phyloP scores from a whole-genome alignment of 2,888 invertebrate species.

The Xanthorhoe designata region DNA sequence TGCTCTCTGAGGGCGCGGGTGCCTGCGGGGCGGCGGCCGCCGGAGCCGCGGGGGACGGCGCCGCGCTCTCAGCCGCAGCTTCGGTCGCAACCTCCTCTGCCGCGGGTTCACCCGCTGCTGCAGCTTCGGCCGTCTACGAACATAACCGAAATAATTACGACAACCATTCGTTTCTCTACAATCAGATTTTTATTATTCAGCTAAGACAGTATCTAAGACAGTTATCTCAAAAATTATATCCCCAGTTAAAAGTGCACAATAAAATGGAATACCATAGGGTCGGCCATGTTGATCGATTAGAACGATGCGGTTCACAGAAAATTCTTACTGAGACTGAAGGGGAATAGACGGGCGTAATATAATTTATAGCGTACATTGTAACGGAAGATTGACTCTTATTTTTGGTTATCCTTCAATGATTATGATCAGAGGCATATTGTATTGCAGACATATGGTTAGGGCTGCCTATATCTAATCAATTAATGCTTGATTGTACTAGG shows the following conservation, averaged over 20 bases:
- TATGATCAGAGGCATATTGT: constrained; percentile 66
- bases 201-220: too few relatives aligned
- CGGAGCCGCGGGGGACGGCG: constrained; percentile 32
- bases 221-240: background rate
- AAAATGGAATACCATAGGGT: constrained; percentile 59
- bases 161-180: background rate
- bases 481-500: background rate
- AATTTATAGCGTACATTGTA: constrained; percentile 71
- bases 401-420: constrained; percentile 78
- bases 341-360: constrained; percentile 56
- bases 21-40: constrained; percentile 43
- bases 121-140: constrained; percentile 73
- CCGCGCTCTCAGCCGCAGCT: background rate
- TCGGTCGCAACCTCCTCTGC: constrained; percentile 24
- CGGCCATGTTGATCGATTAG: constrained; percentile 62
- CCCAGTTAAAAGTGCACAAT: constrained; percentile 4
- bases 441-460: constrained; percentile 60
- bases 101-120: constrained; percentile 44
- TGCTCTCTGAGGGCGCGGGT: constrained; percentile 70
- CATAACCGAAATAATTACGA: constrained; percentile 27
- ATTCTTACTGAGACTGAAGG: constrained; percentile 66
- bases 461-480: constrained; percentile 49
- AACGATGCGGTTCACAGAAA: constrained; percentile 49
- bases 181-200: background rate
- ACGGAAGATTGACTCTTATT: constrained; percentile 71